A percentile compares a stretch with the other conserved stretches of the same genome.
phyloP scores from a whole-genome alignment of 2,797 vertebrate species.

The Remorina albescens region DNA sequence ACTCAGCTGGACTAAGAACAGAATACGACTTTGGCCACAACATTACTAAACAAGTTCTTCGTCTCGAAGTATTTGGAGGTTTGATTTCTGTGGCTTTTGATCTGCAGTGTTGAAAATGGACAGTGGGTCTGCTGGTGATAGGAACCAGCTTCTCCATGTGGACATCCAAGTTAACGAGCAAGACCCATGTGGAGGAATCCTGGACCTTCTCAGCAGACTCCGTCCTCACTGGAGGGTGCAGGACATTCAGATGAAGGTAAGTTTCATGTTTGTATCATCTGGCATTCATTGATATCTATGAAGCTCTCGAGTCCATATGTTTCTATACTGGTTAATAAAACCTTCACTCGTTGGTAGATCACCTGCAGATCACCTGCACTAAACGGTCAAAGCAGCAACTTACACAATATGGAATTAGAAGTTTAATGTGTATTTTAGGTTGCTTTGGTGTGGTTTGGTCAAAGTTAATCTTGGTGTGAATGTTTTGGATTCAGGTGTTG shows the following conservation, averaged over 20 bases:
- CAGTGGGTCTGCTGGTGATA: not conserved
- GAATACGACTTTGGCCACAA: not conserved
- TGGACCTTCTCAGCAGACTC: slow-evolving; percentile 74
- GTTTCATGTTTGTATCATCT: slow-evolving; percentile 26
- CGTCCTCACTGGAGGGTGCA: slow-evolving; percentile 79
- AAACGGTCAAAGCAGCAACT: not conserved
- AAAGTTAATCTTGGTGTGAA: not conserved
- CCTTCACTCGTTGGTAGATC: not conserved
- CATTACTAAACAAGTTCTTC: not conserved
- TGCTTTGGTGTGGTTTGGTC: not conserved
- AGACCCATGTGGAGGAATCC: slow-evolving; percentile 68
- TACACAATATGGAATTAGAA: not conserved
- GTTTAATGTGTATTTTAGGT: not conserved
- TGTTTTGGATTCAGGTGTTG: not conserved
- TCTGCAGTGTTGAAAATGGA: slow-evolving; percentile 65
- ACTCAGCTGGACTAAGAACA: not conserved
- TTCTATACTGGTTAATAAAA: not conserved
- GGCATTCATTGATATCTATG: not conserved
- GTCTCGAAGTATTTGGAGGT: not conserved
- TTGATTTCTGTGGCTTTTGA: not conserved
- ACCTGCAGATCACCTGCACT: not conserved
- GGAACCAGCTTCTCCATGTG: slow-evolving; percentile 68
- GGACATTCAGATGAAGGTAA: slow-evolving; percentile 83
- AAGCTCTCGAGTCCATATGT: not conserved
- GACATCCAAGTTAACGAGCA: slow-evolving; percentile 71